Evolutionary conservation across 2,888 invertebrate genomes (phyloP).

Genomic region (Clitarchus hookeri): DNA sequence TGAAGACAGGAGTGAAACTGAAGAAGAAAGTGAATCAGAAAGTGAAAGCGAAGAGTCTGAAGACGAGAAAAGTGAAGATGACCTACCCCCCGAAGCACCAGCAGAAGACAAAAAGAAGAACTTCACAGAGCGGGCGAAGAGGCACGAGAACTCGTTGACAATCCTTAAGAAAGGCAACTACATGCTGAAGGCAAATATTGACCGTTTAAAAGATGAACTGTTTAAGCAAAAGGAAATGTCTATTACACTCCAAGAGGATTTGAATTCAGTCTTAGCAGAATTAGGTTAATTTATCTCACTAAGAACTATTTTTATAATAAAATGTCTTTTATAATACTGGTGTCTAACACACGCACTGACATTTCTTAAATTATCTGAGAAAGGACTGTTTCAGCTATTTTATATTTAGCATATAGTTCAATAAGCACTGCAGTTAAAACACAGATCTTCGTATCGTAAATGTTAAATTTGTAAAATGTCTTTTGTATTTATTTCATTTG

Average conservation of each 20-base stretch:
- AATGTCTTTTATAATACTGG: background rate
- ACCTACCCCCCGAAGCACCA: constrained; percentile 68
- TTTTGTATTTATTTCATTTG: background rate
- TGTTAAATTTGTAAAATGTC: background rate
- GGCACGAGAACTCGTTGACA: constrained; percentile 77
- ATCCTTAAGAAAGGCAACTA: constrained; percentile 88
- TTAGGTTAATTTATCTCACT: constrained; percentile 65
- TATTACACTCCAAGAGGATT: constrained; percentile 74
- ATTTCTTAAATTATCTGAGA: no score
- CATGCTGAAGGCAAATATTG: constrained; percentile 84
- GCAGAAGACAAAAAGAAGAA: constrained; percentile 61
- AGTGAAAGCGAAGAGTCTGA: constrained; percentile 67
- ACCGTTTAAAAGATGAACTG: constrained; percentile 83
- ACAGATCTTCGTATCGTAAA: background rate
- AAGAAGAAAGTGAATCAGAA: constrained; percentile 60
- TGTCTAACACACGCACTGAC: no score
- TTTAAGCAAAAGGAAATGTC: constrained; percentile 82
- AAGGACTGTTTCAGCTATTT: background rate
- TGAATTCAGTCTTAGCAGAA: constrained; percentile 85
- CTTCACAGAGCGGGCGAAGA: constrained; percentile 60
- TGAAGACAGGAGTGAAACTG: constrained; percentile 55
- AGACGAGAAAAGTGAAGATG: constrained; percentile 67
- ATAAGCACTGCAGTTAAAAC: background rate
- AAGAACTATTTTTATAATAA: background rate
- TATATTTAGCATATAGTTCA: background rate